phyloP scores from a whole-genome alignment of 2,888 invertebrate genomes.

The Allolobophora icterica region DNA sequence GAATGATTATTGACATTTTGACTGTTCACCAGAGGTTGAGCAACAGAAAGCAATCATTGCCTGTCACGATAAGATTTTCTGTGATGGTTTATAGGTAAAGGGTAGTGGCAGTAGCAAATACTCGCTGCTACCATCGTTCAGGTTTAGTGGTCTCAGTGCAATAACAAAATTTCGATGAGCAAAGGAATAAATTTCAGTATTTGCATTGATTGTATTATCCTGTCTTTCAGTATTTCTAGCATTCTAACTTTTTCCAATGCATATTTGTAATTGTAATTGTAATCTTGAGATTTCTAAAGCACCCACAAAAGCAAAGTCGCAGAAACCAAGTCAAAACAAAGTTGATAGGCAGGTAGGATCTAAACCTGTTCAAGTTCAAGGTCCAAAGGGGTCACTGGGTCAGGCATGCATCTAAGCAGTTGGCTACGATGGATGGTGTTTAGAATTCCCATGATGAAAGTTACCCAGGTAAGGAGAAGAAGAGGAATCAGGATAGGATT shows the following conservation, averaged over 20 bases:
- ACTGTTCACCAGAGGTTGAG: neutral
- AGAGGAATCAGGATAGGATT: too few relatives aligned
- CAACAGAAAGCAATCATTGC: conserved; percentile 8
- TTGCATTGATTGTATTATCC: neutral
- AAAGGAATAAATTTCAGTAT: neutral
- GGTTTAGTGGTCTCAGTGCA: neutral
- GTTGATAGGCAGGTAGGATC: too few relatives aligned
- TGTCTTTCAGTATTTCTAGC: neutral
- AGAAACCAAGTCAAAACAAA: too few relatives aligned
- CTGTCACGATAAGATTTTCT: neutral
- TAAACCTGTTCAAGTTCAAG: too few relatives aligned
- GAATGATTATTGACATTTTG: neutral
- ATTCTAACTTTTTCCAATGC: neutral
- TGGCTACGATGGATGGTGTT: too few relatives aligned
- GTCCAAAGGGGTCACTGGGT: too few relatives aligned
- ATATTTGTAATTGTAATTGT: too few relatives aligned
- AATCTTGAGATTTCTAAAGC: too few relatives aligned
- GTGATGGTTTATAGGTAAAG: neutral
- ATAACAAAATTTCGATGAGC: neutral
- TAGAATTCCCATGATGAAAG: too few relatives aligned
- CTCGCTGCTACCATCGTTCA: neutral
- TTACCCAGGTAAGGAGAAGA: too few relatives aligned
- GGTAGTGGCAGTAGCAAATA: neutral
- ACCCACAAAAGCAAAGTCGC: too few relatives aligned
- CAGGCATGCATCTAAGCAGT: too few relatives aligned